These are phyloP conservation scores for Fulmarus glacialis DNA, from an alignment of 2,113 vertebrate species.

Conservation along the genomic window DNA sequence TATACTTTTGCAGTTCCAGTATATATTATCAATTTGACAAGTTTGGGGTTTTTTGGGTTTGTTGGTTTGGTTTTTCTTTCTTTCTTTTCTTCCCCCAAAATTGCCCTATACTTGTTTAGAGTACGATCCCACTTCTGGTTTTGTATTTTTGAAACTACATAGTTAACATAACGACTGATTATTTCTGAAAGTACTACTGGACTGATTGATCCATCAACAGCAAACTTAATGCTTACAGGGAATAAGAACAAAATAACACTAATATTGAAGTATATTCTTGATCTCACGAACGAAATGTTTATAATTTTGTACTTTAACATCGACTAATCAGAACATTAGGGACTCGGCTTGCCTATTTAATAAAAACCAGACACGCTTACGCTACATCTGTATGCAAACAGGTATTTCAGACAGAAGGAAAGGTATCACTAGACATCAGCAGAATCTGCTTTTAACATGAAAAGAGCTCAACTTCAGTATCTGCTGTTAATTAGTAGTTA, in stretches of 20 bases:
- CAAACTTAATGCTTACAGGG: background rate
- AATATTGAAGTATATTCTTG: background rate
- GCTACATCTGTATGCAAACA: background rate
- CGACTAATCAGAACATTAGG: background rate
- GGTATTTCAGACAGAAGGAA: background rate
- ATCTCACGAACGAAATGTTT: background rate
- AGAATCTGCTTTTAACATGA: background rate
- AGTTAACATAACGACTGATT: background rate
- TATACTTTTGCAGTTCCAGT: background rate
- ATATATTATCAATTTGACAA: background rate
- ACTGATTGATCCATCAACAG: background rate
- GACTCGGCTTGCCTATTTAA: background rate
- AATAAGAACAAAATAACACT: background rate
- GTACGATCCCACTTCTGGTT: background rate
- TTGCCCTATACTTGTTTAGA: background rate
- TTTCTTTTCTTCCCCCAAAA: fast-evolving
- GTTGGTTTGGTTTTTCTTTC: background rate
- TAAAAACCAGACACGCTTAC: background rate
- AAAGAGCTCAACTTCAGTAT: background rate
- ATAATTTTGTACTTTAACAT: background rate
- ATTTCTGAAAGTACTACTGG: background rate
- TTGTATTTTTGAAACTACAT: background rate
- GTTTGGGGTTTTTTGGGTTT: background rate
- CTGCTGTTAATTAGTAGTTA: background rate
- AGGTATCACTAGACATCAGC: background rate